A percentile compares a stretch with the other conserved stretches of the same genome.
phyloP scores from a whole-genome alignment of 2,797 vertebrate genomes.

The Mallotus villosus region DNA sequence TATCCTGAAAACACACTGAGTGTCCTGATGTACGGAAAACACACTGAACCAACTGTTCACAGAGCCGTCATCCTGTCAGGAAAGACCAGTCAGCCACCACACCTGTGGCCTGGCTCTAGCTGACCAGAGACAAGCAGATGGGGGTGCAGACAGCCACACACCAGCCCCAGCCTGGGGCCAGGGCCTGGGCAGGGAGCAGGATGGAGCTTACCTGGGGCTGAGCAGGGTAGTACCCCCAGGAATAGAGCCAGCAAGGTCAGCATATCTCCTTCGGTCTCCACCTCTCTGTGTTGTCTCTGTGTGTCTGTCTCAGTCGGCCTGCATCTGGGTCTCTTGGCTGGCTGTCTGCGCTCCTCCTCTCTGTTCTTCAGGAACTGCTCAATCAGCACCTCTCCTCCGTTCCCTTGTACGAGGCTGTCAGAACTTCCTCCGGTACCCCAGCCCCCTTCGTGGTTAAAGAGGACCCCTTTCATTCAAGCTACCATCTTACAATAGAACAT shows the following conservation, averaged over 20 bases:
- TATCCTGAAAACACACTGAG: no score
- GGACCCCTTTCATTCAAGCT: neutral
- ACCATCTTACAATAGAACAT: neutral
- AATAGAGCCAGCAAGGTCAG: conserved; percentile 18
- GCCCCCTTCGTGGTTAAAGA: neutral
- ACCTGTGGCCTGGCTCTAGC: no score
- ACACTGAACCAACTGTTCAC: no score
- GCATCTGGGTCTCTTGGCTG: neutral
- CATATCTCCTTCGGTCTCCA: conserved; percentile 21
- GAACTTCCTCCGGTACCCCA: conserved; percentile 8
- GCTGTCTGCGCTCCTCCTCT: neutral
- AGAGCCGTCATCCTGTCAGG: no score
- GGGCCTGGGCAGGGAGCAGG: neutral
- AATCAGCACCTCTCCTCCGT: no score
- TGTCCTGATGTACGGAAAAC: no score
- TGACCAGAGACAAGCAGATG: no score
- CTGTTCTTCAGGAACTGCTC: neutral
- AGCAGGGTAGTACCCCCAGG: conserved; percentile 21
- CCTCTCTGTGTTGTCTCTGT: conserved; percentile 12
- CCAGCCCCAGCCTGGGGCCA: no score
- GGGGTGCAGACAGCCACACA: no score
- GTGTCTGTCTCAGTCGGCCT: neutral
- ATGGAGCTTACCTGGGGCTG: conserved; percentile 37
- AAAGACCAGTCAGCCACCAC: no score
- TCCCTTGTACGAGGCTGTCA: neutral